These are phyloP conservation scores for Halictus rubicundus DNA, from an alignment of 1,140 invertebrate genomes.

Conservation along the genomic window DNA sequence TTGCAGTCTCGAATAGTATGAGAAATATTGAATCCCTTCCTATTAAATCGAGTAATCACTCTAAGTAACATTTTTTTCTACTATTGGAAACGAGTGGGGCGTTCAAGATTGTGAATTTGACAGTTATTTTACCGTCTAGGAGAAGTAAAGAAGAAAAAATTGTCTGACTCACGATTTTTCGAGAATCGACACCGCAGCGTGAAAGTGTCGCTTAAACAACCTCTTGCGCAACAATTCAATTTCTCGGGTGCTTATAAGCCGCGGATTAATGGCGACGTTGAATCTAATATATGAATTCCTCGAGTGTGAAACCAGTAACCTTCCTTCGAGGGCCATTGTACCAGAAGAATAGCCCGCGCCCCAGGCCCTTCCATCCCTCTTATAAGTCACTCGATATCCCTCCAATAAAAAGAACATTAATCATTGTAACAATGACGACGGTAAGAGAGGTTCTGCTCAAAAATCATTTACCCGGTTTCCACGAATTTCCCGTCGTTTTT, in stretches of 20 bases:
- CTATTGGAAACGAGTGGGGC: too few relatives aligned
- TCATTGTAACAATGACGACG: constrained; percentile 9
- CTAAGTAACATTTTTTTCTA: too few relatives aligned
- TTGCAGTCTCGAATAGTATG: too few relatives aligned
- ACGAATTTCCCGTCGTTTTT: neutral
- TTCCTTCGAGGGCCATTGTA: constrained; percentile 17
- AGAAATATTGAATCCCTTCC: too few relatives aligned
- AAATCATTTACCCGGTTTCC: constrained; percentile 5
- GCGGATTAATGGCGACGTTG: constrained; percentile 4
- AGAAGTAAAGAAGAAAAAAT: too few relatives aligned
- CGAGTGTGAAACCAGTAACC: constrained; percentile 21
- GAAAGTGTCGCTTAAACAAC: neutral
- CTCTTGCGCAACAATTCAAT: constrained; percentile 16
- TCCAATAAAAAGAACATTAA: constrained; percentile 39
- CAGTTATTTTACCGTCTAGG: too few relatives aligned
- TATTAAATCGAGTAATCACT: too few relatives aligned
- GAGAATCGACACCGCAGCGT: too few relatives aligned
- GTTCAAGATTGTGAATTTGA: too few relatives aligned
- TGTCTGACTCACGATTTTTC: too few relatives aligned
- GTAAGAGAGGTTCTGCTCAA: neutral
- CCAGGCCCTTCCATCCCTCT: constrained; percentile 17
- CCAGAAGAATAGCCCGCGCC: constrained; percentile 38
- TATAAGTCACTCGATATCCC: constrained; percentile 11
- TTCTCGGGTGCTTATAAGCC: constrained; percentile 4
- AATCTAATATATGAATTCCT: constrained; percentile 23